Evolutionary conservation across 2,797 vertebrate genomes (phyloP).

Genomic region (Gymnoscopelus braueri): DNA sequence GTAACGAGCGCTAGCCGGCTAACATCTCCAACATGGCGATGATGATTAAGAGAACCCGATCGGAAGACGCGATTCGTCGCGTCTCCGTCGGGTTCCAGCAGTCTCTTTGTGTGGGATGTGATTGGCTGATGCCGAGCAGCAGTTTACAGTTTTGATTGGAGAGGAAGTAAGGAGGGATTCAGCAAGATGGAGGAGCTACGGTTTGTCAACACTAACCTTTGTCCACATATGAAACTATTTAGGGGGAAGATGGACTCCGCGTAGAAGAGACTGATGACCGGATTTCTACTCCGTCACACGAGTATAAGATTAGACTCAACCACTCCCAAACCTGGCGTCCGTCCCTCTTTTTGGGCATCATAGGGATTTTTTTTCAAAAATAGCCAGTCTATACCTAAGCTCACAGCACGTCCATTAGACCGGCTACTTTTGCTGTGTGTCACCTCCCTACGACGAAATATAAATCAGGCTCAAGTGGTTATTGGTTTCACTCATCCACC

Average conservation of each 20-base stretch:
- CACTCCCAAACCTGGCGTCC: no score
- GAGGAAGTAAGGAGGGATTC: slow-evolving; percentile 58
- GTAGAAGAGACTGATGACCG: slow-evolving; percentile 27
- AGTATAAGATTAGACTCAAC: no score
- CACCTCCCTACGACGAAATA: no score
- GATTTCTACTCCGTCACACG: no score
- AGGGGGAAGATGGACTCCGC: slow-evolving; percentile 61
- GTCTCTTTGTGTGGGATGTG: slow-evolving; percentile 55
- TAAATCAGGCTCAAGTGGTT: not conserved
- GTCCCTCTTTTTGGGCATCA: no score
- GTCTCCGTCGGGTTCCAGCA: slow-evolving; percentile 60
- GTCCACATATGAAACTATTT: slow-evolving; percentile 65
- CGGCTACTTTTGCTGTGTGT: no score
- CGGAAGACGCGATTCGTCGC: slow-evolving; percentile 15
- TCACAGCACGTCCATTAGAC: no score
- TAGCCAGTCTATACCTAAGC: no score
- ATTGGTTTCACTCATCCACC: slow-evolving; percentile 24
- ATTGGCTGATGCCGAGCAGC: slow-evolving; percentile 79
- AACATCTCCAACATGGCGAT: slow-evolving; percentile 42
- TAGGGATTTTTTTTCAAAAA: no score
- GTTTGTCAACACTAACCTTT: slow-evolving; percentile 65
- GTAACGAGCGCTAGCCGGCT: slow-evolving; percentile 51
- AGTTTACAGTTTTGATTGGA: slow-evolving; percentile 76
- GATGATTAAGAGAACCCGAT: not conserved
- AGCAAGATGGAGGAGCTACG: slow-evolving; percentile 71